Conservation (phyloP, 2,113 vertebrate species). For the Montifringilla adamsi region DNA sequence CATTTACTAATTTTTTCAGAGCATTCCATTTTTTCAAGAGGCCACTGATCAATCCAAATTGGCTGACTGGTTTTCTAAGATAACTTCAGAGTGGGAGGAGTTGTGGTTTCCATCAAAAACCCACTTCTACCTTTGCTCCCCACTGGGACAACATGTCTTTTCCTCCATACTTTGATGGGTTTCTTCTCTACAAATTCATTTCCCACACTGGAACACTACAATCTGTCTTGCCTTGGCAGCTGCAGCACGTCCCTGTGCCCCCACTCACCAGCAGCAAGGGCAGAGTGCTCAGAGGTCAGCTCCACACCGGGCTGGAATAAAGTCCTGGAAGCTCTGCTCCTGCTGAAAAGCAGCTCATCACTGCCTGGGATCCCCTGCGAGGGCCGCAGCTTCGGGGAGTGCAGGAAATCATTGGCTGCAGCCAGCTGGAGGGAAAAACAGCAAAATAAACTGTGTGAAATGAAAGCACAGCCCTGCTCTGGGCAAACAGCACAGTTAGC, state of each 20-base stretch:
- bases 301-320: conserved; percentile 40
- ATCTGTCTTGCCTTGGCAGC: rapidly evolving
- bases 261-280: conserved; percentile 65
- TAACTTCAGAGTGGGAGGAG: neutral
- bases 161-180: neutral
- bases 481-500: neutral
- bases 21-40: neutral
- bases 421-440: conserved; percentile 51
- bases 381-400: conserved; percentile 47
- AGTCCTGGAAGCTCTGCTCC: conserved; percentile 54
- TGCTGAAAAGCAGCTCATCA: conserved; percentile 62
- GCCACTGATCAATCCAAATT: rapidly evolving
- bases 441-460: neutral
- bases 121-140: neutral
- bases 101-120: neutral
- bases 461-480: neutral
- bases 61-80: neutral
- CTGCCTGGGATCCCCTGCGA: conserved; percentile 43
- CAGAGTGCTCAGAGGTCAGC: conserved; percentile 36
- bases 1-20: neutral
- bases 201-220: neutral
- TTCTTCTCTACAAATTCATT: neutral
- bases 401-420: conserved; percentile 51
- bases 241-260: neutral
- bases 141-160: neutral